Conservation (phyloP, 2,888 invertebrate genomes). For the Litoditis marina region DNA sequence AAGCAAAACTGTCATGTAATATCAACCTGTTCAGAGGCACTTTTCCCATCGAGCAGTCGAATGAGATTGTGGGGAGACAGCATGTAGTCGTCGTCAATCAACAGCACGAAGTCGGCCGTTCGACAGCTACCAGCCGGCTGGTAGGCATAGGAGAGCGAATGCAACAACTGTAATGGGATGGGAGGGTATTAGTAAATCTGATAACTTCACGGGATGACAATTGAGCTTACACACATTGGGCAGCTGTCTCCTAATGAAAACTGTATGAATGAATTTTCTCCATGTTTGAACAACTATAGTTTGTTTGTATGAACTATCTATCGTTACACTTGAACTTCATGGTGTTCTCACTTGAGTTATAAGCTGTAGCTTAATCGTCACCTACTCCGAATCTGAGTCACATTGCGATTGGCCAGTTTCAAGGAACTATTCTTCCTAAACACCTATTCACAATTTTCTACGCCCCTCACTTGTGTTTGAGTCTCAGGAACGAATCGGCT, state of each 20-base stretch:
- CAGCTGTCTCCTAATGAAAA: neutral
- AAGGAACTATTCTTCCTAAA: too few relatives aligned
- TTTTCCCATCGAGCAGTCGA: slow-evolving; percentile 12
- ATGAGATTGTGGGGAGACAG: slow-evolving; percentile 43
- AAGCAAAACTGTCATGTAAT: too few relatives aligned
- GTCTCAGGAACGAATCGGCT: too few relatives aligned
- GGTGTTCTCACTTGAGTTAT: too few relatives aligned
- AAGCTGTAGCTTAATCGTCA: too few relatives aligned
- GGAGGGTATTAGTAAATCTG: neutral
- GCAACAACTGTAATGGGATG: slow-evolving; percentile 27
- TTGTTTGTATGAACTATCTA: too few relatives aligned
- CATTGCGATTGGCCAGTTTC: too few relatives aligned
- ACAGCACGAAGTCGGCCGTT: slow-evolving; percentile 45
- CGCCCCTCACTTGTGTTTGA: too few relatives aligned
- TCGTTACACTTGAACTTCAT: too few relatives aligned
- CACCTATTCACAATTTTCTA: too few relatives aligned
- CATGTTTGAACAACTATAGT: neutral
- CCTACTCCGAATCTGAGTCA: too few relatives aligned
- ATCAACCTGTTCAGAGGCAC: slow-evolving; percentile 5
- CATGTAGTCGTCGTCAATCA: slow-evolving; percentile 59
- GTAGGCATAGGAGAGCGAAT: slow-evolving; percentile 25
- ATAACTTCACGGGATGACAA: too few relatives aligned
- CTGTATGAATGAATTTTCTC: neutral
- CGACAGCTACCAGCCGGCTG: slow-evolving; percentile 12
- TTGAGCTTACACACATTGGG: neutral